Conservation (phyloP, 2,797 vertebrate species). For the Oreochromis mossambicus region DNA sequence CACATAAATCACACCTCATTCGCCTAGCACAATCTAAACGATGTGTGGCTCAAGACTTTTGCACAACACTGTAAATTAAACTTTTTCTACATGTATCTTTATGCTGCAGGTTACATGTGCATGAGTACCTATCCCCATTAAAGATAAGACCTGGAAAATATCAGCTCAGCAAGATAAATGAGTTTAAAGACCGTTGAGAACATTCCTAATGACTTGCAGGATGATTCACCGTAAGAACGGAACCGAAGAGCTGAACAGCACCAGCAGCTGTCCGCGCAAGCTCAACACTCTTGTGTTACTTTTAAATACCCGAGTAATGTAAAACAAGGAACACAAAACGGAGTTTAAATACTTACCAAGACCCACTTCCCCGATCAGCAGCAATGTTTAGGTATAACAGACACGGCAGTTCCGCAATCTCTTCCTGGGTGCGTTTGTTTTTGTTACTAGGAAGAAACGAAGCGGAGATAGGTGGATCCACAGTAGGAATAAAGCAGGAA, state of each 20-base stretch:
- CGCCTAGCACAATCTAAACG: background rate
- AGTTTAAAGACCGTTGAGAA: background rate
- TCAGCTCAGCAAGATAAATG: accelerated
- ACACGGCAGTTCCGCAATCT: constrained; percentile 38
- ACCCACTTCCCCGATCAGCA: background rate
- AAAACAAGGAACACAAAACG: accelerated
- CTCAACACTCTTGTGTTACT: background rate
- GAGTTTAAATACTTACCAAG: constrained; percentile 19
- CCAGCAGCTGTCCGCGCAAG: background rate
- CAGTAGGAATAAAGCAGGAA: background rate
- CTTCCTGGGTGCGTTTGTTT: constrained; percentile 2
- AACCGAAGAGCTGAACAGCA: background rate
- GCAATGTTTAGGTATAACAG: background rate
- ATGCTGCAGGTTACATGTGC: background rate
- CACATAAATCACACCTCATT: background rate
- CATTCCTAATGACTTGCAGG: background rate
- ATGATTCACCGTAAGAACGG: background rate
- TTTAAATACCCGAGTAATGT: background rate
- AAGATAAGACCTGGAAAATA: background rate
- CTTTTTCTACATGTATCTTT: background rate
- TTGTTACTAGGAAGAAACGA: accelerated
- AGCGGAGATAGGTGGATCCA: background rate
- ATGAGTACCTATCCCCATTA: background rate
- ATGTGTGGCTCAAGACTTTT: background rate
- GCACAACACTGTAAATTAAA: background rate